These are phyloP conservation scores for Bombus consobrinus DNA, from an alignment of 1,140 invertebrate species.

Conservation along the genomic window DNA sequence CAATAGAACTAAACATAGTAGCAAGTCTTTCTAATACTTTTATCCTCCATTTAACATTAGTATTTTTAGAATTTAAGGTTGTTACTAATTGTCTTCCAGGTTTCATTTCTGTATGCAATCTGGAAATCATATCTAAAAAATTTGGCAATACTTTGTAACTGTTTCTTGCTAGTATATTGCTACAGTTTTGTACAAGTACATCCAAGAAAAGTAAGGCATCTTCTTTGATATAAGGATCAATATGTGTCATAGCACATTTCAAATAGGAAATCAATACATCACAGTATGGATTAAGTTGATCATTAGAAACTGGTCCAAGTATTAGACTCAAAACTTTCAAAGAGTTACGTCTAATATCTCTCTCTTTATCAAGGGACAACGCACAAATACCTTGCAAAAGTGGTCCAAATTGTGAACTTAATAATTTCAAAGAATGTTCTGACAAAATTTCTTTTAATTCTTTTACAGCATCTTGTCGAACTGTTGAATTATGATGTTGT, in stretches of 20 bases:
- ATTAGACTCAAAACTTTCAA: slow-evolving; percentile 87
- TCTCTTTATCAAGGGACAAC: slow-evolving; percentile 89
- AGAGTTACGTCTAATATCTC: slow-evolving; percentile 86
- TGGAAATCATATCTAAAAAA: slow-evolving; percentile 92
- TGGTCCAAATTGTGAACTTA: slow-evolving; percentile 86
- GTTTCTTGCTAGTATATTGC: slow-evolving; percentile 85
- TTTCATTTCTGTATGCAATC: slow-evolving; percentile 85
- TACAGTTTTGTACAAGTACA: slow-evolving; percentile 85
- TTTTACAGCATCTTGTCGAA: slow-evolving; percentile 87
- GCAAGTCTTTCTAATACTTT: slow-evolving; percentile 87
- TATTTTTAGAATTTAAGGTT: slow-evolving; percentile 87
- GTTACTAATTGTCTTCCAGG: slow-evolving; percentile 85
- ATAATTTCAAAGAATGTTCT: slow-evolving; percentile 81
- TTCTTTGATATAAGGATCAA: slow-evolving; percentile 90
- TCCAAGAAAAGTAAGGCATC: slow-evolving; percentile 92
- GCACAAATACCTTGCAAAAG: slow-evolving; percentile 88
- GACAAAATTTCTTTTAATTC: slow-evolving; percentile 89
- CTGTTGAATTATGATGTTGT: slow-evolving; percentile 90
- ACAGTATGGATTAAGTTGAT: slow-evolving; percentile 87
- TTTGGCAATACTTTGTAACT: slow-evolving; percentile 88
- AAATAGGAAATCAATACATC: slow-evolving; percentile 90
- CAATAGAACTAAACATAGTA: slow-evolving; percentile 84
- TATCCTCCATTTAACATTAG: slow-evolving; percentile 89
- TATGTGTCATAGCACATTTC: slow-evolving; percentile 93
- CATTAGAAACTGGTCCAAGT: slow-evolving; percentile 82